These are phyloP conservation scores for Eulemur macaco DNA, from an alignment of 2,113 vertebrate genomes.

Conservation along the genomic window DNA sequence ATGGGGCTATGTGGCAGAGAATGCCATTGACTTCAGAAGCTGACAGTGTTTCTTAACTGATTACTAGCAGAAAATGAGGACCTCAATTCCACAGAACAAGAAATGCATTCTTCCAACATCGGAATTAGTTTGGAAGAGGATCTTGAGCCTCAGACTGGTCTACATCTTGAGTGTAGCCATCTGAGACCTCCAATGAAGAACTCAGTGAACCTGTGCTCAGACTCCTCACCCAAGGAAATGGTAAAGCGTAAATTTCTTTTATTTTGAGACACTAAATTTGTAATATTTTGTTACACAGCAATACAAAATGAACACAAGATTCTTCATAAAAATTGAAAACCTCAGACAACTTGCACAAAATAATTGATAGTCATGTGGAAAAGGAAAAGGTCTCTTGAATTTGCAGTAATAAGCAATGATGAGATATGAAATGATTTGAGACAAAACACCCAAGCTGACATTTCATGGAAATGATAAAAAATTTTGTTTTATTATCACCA, in stretches of 20 bases:
- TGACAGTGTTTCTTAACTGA: neutral
- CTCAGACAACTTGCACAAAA: neutral
- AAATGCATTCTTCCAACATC: neutral
- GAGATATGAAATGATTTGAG: neutral
- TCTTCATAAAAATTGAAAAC: neutral
- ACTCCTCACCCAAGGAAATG: neutral
- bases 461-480: neutral
- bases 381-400: neutral
- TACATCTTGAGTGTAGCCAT: neutral
- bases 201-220: neutral
- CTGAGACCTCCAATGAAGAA: neutral
- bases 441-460: neutral
- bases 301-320: neutral
- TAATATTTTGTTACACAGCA: neutral
- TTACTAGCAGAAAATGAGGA: neutral
- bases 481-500: neutral
- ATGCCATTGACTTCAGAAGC: fast-evolving
- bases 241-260: neutral
- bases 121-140: fast-evolving
- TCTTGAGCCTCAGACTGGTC: neutral
- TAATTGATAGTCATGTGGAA: neutral
- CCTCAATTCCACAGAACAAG: too few relatives aligned
- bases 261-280: too few relatives aligned
- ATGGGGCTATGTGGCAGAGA: fast-evolving
- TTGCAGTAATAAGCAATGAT: neutral